Base-by-base conservation (phyloP, 2,888 invertebrate species). In the Dryobotodes eremita region DNA sequence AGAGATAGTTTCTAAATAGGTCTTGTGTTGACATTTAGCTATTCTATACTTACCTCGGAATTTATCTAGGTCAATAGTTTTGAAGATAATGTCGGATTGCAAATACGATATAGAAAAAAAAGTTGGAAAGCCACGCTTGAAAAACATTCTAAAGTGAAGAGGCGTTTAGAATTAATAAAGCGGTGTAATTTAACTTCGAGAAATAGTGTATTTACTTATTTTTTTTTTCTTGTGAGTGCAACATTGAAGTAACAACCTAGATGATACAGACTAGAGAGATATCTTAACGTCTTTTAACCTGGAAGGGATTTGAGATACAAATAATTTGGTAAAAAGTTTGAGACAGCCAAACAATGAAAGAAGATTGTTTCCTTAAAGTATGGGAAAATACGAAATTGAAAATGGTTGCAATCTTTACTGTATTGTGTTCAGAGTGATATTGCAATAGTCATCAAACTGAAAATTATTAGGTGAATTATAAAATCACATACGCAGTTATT, bases 391-490 rank as follows among this genome's bases (percentile, higher is more conserved):
- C 36, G 1, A 55, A 70, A 68, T 74, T 71, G 1, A 55, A 70
- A 68, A 71, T 71, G 36, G 66, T 53, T 78, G 80, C 71, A 75
- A 83, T 85, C 57, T 77, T 76, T 72, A 42, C 59, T 71, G 64
- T 71, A 71, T 80, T 81, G 74, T 79, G 61, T 59, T 73, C 72
- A 57, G n/a, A 75, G 50, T 66, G 57, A 73, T 69, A 83, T 78
- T 81, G 80, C 80, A 86, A 82, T 50, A 84, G 48, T 70, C 79
- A 76, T 81, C 84, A 82, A 88, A 91, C 86, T 61, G n/a, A 79
- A 91, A 91, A 93, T 92, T 90, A 91, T 91, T 88, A 86, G 87
- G 85, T 74, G 79, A 89, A 86, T 84, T 71, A 77, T 82, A 80
- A 87, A 90, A 89, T 90, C 73, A 86, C 85, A 90, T 89, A 91